phyloP scores from a whole-genome alignment of 2,797 vertebrate species.

The Petrocephalus sullivani region DNA sequence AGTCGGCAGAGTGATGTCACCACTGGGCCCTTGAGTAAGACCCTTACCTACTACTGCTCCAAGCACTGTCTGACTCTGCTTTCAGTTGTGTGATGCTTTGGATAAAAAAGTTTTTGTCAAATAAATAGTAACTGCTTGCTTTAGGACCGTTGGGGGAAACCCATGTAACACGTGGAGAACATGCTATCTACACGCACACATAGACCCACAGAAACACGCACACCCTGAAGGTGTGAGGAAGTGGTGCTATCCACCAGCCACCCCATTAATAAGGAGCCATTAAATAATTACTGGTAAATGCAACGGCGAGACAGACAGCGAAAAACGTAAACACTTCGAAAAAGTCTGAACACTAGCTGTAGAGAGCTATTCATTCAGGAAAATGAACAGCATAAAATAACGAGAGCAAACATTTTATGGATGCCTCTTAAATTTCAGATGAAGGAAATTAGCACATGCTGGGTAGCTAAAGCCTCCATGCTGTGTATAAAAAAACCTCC shows the following conservation, averaged over 20 bases:
- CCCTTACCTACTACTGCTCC: neutral
- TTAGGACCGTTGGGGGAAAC: neutral
- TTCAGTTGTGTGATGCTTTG: neutral
- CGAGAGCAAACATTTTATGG: neutral
- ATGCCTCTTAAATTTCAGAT: neutral
- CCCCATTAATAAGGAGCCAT: neutral
- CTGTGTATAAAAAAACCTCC: neutral
- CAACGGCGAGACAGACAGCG: neutral
- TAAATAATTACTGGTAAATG: neutral
- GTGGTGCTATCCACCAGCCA: neutral
- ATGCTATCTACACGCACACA: neutral
- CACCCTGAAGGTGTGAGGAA: neutral
- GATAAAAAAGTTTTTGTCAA: neutral
- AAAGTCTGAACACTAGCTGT: neutral
- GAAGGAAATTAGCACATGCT: neutral
- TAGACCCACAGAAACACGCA: neutral
- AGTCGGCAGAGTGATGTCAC: neutral
- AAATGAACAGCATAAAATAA: neutral
- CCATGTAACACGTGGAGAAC: neutral
- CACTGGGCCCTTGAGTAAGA: neutral
- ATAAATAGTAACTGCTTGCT: neutral
- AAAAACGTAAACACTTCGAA: neutral
- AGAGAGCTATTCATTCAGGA: neutral
- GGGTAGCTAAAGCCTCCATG: neutral
- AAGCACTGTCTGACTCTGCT: neutral